phyloP scores from a whole-genome alignment of 2,888 invertebrate species.

The Cephus pygmeus region DNA sequence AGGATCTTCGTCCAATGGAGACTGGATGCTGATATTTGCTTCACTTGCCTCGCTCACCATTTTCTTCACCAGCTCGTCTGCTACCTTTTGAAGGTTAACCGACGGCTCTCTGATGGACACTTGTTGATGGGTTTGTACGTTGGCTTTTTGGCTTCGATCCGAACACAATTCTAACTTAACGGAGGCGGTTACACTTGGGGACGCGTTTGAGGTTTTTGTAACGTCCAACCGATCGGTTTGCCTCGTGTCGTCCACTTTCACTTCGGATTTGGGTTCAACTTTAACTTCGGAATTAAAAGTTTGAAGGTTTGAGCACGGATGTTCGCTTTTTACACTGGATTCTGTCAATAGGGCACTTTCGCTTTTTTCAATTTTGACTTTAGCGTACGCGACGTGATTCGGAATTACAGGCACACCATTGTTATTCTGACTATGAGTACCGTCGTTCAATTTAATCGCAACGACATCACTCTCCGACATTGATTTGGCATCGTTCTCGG shows the following conservation, averaged over 20 bases:
- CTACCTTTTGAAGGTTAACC: constrained; percentile 43
- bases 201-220: constrained; percentile 14
- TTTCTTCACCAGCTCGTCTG: constrained; percentile 57
- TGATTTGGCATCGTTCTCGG: constrained; percentile 30
- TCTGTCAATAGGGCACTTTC: constrained; percentile 8
- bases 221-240: constrained; percentile 10
- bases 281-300: constrained; percentile 41
- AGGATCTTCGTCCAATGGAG: constrained; percentile 69
- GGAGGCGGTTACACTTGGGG: constrained; percentile 20
- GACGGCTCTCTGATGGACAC: constrained; percentile 47
- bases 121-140: constrained; percentile 51
- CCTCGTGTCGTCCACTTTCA: constrained; percentile 21
- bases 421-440: constrained; percentile 50
- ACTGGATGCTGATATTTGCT: constrained; percentile 45
- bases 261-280: constrained; percentile 38
- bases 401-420: constrained; percentile 59
- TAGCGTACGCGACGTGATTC: constrained; percentile 55
- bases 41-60: constrained; percentile 40
- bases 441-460: constrained; percentile 45
- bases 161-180: constrained; percentile 37
- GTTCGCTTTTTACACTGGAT: constrained; percentile 17
- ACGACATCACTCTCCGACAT: constrained; percentile 19
- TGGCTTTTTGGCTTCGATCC: constrained; percentile 55
- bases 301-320: constrained; percentile 27
- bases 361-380: constrained; percentile 43